Base-by-base conservation (phyloP, 2,888 invertebrate genomes). In the Cheilosia pagana region DNA sequence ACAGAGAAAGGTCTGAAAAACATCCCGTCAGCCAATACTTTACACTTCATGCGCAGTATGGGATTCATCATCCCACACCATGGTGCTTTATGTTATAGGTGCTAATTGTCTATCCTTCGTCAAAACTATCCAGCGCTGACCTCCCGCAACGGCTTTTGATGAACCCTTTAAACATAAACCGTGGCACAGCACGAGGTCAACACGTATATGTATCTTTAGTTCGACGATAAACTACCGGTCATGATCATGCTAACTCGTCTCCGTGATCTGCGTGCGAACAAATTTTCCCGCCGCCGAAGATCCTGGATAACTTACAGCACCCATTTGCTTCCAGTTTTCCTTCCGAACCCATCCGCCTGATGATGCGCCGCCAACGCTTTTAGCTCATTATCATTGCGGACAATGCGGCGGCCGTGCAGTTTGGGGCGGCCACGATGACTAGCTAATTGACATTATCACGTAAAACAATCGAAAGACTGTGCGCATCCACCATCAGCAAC, bases 361-460 rank as follows among this genome's bases (percentile, higher is more conserved):
- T 16, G 43, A 16, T 23, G 23, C 25, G 43, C 16, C 7, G 19
- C 45, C 19, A n/a, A 19, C 19, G 10, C 19, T n/a, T 35, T 31
- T 31, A 23, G 43, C 19, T 52, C 57, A 57, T 74, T 79, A 72
- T 45, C 65, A 59, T 52, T 43, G n/a, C n/a, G 59, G 52, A 60
- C 39, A 12, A 43, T 43, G n/a, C 7, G 43, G 16, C 45, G 43
- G 16, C 45, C 28, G 19, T 21, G 19, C 21, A 59, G 68, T 62
- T 10, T 41, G 62, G 62, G 28, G 53, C 71, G 45, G 68, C 62
- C 65, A 75, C 79, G 79, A 75, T 85, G 85, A 85, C 85, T 85
- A 81, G 70, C 81, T 85, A 85, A 85, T 85, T 85, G 85, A 85
- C 85, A 81, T 76, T 85, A 85, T 85, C 85, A 67, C 60, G 71